phyloP scores from a whole-genome alignment of 1,140 invertebrate genomes.

The Magallana gigas region DNA sequence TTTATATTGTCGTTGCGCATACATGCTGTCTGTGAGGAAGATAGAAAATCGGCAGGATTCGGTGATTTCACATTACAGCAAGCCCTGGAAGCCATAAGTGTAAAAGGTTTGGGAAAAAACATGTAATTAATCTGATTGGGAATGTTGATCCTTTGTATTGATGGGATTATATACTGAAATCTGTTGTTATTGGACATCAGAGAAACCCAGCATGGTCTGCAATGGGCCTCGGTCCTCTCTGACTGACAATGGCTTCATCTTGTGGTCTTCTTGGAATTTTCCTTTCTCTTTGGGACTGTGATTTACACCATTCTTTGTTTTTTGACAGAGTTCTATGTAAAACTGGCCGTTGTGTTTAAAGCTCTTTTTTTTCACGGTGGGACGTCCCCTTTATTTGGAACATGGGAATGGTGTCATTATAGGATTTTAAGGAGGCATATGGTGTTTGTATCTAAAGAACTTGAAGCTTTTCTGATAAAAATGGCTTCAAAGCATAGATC shows the following conservation, averaged over 20 bases:
- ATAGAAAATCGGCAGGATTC: background rate
- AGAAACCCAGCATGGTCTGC: constrained; percentile 12
- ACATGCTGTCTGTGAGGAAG: too few relatives aligned
- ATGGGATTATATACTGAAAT: constrained; percentile 10
- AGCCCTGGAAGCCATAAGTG: constrained; percentile 6
- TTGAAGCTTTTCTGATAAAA: background rate
- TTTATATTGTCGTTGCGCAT: background rate
- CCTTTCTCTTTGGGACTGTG: too few relatives aligned
- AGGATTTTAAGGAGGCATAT: constrained; percentile 1
- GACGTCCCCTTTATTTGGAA: too few relatives aligned
- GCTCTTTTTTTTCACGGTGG: too few relatives aligned
- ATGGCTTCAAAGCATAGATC: background rate
- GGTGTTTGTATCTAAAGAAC: background rate
- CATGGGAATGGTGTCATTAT: constrained; percentile 3
- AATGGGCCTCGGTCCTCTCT: background rate
- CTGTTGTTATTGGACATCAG: background rate
- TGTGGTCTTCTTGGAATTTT: too few relatives aligned
- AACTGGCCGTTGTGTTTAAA: too few relatives aligned
- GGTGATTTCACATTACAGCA: background rate
- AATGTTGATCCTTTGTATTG: constrained; percentile 34
- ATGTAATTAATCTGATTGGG: background rate
- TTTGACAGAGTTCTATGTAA: too few relatives aligned
- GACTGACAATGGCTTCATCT: too few relatives aligned
- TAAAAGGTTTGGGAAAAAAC: constrained; percentile 17
- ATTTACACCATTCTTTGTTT: too few relatives aligned